Conservation (phyloP, 1,140 invertebrate species). For the Oryctes rhinoceros region DNA sequence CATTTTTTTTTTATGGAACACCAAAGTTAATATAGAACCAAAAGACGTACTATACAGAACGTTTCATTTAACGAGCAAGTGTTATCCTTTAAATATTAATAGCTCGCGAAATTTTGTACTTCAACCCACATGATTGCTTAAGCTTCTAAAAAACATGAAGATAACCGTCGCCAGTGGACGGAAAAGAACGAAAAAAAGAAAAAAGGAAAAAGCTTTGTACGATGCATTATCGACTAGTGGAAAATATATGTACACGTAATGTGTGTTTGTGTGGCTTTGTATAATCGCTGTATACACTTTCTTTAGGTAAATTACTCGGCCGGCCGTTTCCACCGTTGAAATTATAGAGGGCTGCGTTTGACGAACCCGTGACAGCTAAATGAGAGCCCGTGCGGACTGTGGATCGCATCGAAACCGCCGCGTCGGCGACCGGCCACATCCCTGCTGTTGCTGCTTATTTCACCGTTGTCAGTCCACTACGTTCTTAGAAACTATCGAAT, state of each 20-base stretch:
- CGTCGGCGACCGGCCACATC: neutral
- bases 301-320: slow-evolving; percentile 40
- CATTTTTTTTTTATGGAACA: too few species aligned
- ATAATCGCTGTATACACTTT: slow-evolving; percentile 32
- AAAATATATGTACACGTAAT: neutral
- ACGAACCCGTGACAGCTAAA: slow-evolving; percentile 43
- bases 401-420: neutral
- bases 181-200: neutral
- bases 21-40: too few species aligned
- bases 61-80: too few species aligned
- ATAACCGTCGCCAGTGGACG: too few species aligned
- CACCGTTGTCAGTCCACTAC: slow-evolving; percentile 4
- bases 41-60: too few species aligned
- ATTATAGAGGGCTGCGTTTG: slow-evolving; percentile 43
- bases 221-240: neutral
- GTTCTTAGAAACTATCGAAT: neutral
- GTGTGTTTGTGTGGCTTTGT: slow-evolving; percentile 40
- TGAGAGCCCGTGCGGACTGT: slow-evolving; percentile 24
- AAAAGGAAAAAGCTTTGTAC: neutral
- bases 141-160: too few species aligned
- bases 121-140: too few species aligned
- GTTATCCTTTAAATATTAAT: too few species aligned
- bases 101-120: too few species aligned
- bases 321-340: slow-evolving; percentile 24
- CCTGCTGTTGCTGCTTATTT: neutral